These are phyloP conservation scores for Thecocarcelia acutangulata DNA, from an alignment of 2,888 invertebrate species.

Conservation along the genomic window DNA sequence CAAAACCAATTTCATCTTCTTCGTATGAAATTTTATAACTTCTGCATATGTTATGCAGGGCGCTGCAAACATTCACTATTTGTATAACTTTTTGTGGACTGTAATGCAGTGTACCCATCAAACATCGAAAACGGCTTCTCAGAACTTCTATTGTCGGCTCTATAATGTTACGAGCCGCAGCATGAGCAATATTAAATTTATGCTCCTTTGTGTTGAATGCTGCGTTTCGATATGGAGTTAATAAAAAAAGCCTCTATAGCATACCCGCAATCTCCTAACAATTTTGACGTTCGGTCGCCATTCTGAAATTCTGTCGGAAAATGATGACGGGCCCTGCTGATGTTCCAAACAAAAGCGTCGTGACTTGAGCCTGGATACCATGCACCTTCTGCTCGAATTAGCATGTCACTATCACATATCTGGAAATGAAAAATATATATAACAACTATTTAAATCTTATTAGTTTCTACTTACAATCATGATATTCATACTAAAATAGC, in stretches of 20 bases:
- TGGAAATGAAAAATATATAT: not conserved
- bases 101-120: slow-evolving; percentile 31
- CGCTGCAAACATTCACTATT: slow-evolving; percentile 33
- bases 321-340: slow-evolving; percentile 42
- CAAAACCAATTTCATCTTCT: not conserved
- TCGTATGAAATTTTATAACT: slow-evolving; percentile 5
- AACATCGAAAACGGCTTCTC: slow-evolving; percentile 50
- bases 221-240: slow-evolving; percentile 47
- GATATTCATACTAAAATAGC: slow-evolving; percentile 4
- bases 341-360: slow-evolving; percentile 44
- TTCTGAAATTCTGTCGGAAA: slow-evolving; percentile 12
- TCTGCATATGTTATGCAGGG: slow-evolving; percentile 45
- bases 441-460: not conserved
- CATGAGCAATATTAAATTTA: slow-evolving; percentile 44
- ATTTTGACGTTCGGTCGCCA: slow-evolving; percentile 27
- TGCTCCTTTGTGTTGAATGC: slow-evolving; percentile 1
- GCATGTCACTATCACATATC: slow-evolving; percentile 46
- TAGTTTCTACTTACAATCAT: not conserved
- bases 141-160: slow-evolving; percentile 51
- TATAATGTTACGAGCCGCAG: slow-evolving; percentile 46
- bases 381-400: slow-evolving; percentile 22
- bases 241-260: slow-evolving; percentile 42
- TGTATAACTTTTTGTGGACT: slow-evolving; percentile 25
- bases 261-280: slow-evolving; percentile 56
- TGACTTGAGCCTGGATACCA: slow-evolving; percentile 31